These are phyloP conservation scores for Nothobranchius furzeri DNA, from an alignment of 2,113 vertebrate species.

Conservation along the genomic window DNA sequence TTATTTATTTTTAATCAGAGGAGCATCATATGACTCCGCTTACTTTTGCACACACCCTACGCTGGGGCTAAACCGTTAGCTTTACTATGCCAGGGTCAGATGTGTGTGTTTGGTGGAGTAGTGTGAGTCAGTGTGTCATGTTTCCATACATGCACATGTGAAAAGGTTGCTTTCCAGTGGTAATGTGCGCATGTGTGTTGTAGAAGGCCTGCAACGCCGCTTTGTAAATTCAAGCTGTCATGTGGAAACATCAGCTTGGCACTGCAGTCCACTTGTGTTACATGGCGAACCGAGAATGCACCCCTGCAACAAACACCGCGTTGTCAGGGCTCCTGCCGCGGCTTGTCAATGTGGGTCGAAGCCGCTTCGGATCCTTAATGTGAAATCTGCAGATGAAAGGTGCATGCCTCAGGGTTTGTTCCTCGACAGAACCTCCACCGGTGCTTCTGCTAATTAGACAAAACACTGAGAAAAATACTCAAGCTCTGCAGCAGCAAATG, in stretches of 20 bases:
- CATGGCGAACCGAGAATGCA: constrained; percentile 63
- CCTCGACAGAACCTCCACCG: neutral
- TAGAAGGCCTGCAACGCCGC: constrained; percentile 33
- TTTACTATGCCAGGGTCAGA: constrained; percentile 33
- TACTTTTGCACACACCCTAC: constrained; percentile 37
- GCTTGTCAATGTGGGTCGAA: constrained; percentile 31
- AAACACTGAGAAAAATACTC: constrained; percentile 2
- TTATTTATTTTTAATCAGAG: no score
- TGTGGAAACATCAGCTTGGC: constrained; percentile 71
- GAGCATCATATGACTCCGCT: constrained; percentile 54
- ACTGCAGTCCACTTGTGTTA: constrained; percentile 71
- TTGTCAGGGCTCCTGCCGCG: constrained; percentile 20
- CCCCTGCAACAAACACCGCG: constrained; percentile 35
- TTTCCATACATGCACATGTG: constrained; percentile 9
- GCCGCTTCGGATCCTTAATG: constrained; percentile 24
- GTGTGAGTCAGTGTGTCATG: constrained; percentile 12
- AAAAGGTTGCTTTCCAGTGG: constrained; percentile 12
- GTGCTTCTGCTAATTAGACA: constrained; percentile 33
- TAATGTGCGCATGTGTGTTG: constrained; percentile 15
- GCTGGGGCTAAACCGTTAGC: constrained; percentile 34
- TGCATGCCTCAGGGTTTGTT: constrained; percentile 11
- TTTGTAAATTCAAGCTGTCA: constrained; percentile 66
- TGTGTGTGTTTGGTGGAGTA: constrained; percentile 12
- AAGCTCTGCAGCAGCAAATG: neutral
- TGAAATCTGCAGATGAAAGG: constrained; percentile 33